Base-by-base conservation (phyloP, 2,797 vertebrate genomes). In the Parauchenoglanis ngamensis region DNA sequence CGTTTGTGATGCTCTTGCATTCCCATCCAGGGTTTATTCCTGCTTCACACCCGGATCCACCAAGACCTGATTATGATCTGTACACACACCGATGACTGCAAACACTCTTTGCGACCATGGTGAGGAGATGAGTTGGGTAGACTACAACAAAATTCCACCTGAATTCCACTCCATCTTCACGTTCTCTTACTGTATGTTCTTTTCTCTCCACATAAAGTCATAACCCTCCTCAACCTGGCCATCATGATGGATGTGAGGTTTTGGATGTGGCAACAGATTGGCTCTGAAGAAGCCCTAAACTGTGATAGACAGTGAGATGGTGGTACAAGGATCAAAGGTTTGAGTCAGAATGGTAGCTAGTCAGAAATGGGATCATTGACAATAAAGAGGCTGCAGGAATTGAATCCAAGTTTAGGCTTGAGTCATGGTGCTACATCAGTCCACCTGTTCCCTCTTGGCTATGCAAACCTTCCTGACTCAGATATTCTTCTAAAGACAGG, bases 201-300 rank as follows among this genome's bases (percentile, higher is more conserved):
- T 25, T n/a, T 46, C 13, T 31, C 40, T 19, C 59, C 35, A 46
- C 7, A 63, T 44, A 49, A 28, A 82, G 17, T 28, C 44, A 1
- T 52, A 49, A 75, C 70, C 86, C 59, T 52, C 13, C 7, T 44
- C 28, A 83, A 12, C 21, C 68, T 35, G 44, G 59, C 31, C 44
- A 23, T 65, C 28, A 19, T 75, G 70, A 83, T 87, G 86, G 78
- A 87, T 65, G 57, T 40, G 57, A 83, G 67, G 80, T 54, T 40
- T 49, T 49, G 49, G 49, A 7, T 49, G 49, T 73, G 68, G 35
- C 68, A n/a, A n/a, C 49, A 25, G 56, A 56, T 87, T 57, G n/a
- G 28, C 68, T 40, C 23, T 63, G 25, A 63, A 49, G 79, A 65
- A 25, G 40, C 40, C 10, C 25, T 11, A 65, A 49, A 28, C 59